Conservation (phyloP, 1,140 invertebrate genomes). For the Thaumetopoea pityocampa region DNA sequence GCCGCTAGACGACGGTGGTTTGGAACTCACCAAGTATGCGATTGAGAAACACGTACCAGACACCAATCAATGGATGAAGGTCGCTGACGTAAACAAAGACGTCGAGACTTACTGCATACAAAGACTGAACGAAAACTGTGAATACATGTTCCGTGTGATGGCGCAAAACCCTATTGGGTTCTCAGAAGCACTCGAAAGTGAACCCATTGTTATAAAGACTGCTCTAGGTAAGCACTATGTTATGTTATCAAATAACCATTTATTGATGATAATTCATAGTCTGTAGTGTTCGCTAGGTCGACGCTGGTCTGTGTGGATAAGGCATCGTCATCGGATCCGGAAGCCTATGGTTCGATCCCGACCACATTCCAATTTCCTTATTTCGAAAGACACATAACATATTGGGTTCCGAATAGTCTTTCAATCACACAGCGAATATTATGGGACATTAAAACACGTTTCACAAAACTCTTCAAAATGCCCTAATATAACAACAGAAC, state of each 20-base stretch:
- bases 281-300: too few relatives aligned
- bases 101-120: slow-evolving; percentile 85
- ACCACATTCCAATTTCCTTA: too few relatives aligned
- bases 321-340: too few relatives aligned
- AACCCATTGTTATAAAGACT: slow-evolving; percentile 79
- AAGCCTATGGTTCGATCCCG: too few relatives aligned
- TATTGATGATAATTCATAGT: too few relatives aligned
- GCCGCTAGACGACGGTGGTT: slow-evolving; percentile 86
- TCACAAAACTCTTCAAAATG: too few relatives aligned
- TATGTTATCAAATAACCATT: slow-evolving; percentile 5
- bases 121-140: slow-evolving; percentile 84
- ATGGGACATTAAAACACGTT: too few relatives aligned
- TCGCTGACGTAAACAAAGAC: slow-evolving; percentile 85
- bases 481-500: too few relatives aligned
- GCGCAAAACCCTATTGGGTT: slow-evolving; percentile 88
- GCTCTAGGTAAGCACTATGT: slow-evolving; percentile 42
- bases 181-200: slow-evolving; percentile 85
- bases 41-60: slow-evolving; percentile 87
- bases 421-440: too few relatives aligned
- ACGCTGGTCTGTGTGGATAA: too few relatives aligned
- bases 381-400: too few relatives aligned
- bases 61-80: slow-evolving; percentile 83
- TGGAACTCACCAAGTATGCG: slow-evolving; percentile 86
- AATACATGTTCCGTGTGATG: slow-evolving; percentile 91
- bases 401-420: too few relatives aligned